Percentiles rank a stretch among this genome's conserved stretches.
Evolutionary conservation across 2,113 vertebrate species (phyloP).

Genomic region (Naja naja): DNA sequence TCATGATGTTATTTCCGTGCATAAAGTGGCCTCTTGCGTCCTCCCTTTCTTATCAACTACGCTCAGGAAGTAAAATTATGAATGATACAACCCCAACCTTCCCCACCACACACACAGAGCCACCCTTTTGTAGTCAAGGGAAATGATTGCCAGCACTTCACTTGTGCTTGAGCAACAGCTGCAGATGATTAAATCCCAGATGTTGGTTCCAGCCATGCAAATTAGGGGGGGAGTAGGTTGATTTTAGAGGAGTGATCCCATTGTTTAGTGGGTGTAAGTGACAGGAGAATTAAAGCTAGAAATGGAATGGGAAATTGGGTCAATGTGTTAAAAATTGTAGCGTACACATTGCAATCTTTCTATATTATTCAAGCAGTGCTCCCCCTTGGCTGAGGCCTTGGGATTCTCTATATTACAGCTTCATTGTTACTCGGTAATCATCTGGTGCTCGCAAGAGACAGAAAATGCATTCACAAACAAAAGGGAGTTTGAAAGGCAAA

Average conservation of each 20-base stretch:
- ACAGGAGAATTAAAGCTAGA: neutral
- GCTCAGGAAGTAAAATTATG: neutral
- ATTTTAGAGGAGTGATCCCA: constrained; percentile 1
- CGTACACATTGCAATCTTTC: neutral
- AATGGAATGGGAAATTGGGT: constrained; percentile 15
- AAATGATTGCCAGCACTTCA: neutral
- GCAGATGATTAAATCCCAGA: constrained; percentile 29
- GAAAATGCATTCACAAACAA: constrained; percentile 41
- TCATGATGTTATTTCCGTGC: neutral
- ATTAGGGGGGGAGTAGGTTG: constrained; percentile 12
- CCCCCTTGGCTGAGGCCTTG: constrained; percentile 1
- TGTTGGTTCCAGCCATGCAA: constrained; percentile 20
- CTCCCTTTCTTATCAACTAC: neutral
- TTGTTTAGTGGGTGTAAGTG: constrained; percentile 4
- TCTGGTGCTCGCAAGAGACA: constrained; percentile 9
- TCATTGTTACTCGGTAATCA: constrained; percentile 26
- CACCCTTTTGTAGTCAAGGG: neutral
- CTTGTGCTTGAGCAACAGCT: constrained; percentile 20
- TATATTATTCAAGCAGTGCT: constrained; percentile 21
- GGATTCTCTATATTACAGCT: constrained; percentile 5
- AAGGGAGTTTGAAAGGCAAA: constrained; percentile 23
- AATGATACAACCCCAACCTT: neutral
- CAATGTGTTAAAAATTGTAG: constrained; percentile 13
- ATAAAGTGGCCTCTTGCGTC: neutral
- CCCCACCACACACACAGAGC: too few relatives aligned